Evolutionary conservation across 2,888 invertebrate species (phyloP).

Genomic region (Empis livida): DNA sequence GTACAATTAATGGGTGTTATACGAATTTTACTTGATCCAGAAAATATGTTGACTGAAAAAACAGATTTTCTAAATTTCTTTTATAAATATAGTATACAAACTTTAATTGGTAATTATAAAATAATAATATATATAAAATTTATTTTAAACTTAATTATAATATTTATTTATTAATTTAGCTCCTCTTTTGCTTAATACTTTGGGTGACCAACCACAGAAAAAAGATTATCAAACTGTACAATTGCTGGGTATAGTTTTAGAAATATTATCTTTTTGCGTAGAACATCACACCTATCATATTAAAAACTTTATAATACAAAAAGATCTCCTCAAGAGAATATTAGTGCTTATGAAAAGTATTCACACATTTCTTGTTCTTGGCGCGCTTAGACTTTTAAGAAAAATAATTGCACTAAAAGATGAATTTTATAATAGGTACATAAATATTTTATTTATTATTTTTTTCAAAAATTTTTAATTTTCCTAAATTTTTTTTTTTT

Average conservation of each 20-base stretch:
- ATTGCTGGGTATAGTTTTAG: slow-evolving; percentile 84
- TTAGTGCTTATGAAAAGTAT: slow-evolving; percentile 92
- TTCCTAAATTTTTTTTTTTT: slow-evolving; percentile 1
- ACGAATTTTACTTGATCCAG: slow-evolving; percentile 86
- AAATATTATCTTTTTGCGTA: slow-evolving; percentile 94
- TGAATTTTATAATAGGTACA: slow-evolving; percentile 79
- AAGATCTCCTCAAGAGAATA: slow-evolving; percentile 89
- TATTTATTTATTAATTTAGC: slow-evolving; percentile 37
- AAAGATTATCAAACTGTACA: slow-evolving; percentile 97
- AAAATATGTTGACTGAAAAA: slow-evolving; percentile 97
- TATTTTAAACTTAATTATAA: not conserved
- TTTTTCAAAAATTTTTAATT: too few species aligned
- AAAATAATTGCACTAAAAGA: slow-evolving; percentile 96
- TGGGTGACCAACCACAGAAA: slow-evolving; percentile 74
- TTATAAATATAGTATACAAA: slow-evolving; percentile 96
- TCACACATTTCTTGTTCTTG: slow-evolving; percentile 93
- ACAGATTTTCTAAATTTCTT: slow-evolving; percentile 97
- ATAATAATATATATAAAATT: not conserved
- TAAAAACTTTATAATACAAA: slow-evolving; percentile 93
- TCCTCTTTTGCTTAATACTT: slow-evolving; percentile 87
- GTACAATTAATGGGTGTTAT: slow-evolving; percentile 93
- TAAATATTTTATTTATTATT: not conserved
- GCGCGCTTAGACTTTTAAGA: slow-evolving; percentile 92
- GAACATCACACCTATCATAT: slow-evolving; percentile 99
- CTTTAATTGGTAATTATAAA: slow-evolving; percentile 63